Evolutionary conservation across 1,140 invertebrate species (phyloP).

Genomic region (Drosophila insularis): DNA sequence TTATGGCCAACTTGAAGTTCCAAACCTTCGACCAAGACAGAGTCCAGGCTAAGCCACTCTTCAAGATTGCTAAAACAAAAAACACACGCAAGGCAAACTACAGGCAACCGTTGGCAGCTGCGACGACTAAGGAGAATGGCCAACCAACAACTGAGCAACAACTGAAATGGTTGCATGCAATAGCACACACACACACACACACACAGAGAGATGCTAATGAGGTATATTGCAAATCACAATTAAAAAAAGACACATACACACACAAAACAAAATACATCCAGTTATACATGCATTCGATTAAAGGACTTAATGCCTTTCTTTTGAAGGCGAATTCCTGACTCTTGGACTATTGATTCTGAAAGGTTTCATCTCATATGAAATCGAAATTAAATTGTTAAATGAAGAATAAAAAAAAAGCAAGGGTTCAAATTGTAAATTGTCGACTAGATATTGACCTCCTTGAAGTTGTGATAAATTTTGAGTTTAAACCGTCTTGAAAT

Average conservation of each 20-base stretch:
- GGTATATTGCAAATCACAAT: conserved; percentile 10
- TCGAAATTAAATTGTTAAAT: too few species aligned
- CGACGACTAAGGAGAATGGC: neutral
- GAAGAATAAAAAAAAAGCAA: too few species aligned
- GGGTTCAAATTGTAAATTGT: too few species aligned
- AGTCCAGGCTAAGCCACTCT: neutral
- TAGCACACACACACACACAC: neutral
- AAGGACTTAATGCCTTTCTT: too few species aligned
- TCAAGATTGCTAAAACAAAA: neutral
- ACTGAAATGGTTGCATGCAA: neutral
- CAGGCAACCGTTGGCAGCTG: neutral
- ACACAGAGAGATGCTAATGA: conserved; percentile 2
- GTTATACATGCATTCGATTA: too few species aligned
- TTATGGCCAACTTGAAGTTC: conserved; percentile 43
- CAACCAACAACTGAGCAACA: too few species aligned
- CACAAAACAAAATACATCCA: neutral
- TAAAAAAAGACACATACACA: neutral
- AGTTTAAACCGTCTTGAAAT: too few species aligned
- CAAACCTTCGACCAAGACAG: neutral
- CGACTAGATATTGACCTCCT: too few species aligned
- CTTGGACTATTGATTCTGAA: too few species aligned
- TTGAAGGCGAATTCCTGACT: too few species aligned
- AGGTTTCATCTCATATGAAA: too few species aligned
- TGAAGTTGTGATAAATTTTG: too few species aligned
- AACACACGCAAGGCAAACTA: neutral